A percentile compares a stretch with the other conserved stretches of the same genome.
These are phyloP conservation scores for Nudaria mundana DNA, from an alignment of 2,888 invertebrate species.

Conservation along the genomic window DNA sequence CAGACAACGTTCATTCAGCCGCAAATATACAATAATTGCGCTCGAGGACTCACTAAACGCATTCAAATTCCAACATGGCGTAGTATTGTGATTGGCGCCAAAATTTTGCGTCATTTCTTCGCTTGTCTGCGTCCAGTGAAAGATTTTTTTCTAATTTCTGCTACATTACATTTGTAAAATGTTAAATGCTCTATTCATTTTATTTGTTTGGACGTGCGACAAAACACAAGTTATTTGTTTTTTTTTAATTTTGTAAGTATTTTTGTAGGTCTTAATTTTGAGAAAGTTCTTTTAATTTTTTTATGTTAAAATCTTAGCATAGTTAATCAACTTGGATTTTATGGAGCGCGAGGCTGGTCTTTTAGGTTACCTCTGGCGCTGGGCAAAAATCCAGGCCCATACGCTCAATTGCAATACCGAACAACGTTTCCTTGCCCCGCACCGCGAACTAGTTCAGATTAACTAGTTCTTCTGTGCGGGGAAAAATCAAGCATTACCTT, in stretches of 20 bases:
- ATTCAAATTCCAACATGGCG: slow-evolving; percentile 18
- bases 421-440: no score
- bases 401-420: no score
- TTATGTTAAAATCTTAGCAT: no score
- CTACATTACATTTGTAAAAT: slow-evolving; percentile 24
- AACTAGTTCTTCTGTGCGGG: no score
- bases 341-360: no score
- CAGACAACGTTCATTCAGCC: slow-evolving; percentile 21
- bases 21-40: slow-evolving; percentile 30
- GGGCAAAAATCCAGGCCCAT: no score
- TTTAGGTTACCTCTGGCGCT: no score
- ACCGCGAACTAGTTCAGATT: no score
- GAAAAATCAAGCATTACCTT: no score
- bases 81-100: slow-evolving; percentile 32
- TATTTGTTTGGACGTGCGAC: slow-evolving; percentile 6
- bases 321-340: no score
- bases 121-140: slow-evolving; percentile 16
- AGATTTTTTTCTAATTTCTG: slow-evolving; percentile 20
- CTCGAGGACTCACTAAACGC: slow-evolving; percentile 22
- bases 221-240: not conserved
- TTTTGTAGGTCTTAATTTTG: not conserved
- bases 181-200: slow-evolving; percentile 25
- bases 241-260: not conserved
- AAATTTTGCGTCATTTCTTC: slow-evolving; percentile 29
- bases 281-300: not conserved